These are phyloP conservation scores for Drosophila bunnanda DNA, from an alignment of 2,888 invertebrate species.

Conservation along the genomic window DNA sequence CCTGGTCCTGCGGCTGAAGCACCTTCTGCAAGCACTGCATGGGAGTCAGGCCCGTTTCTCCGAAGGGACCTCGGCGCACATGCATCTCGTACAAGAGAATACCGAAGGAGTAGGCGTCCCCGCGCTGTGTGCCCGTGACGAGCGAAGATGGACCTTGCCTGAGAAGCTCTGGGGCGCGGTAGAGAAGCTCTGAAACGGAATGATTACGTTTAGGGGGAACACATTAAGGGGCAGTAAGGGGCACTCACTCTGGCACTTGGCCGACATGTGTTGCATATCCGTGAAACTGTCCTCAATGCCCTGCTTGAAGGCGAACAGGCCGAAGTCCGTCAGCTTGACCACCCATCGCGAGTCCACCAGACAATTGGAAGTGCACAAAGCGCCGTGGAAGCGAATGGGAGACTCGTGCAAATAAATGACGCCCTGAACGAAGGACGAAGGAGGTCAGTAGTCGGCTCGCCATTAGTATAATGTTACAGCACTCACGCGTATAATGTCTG, in stretches of 20 bases:
- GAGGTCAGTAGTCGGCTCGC: constrained; percentile 29
- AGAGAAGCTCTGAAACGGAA: constrained; percentile 88
- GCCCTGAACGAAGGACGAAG: constrained; percentile 86
- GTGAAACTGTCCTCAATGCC: constrained; percentile 88
- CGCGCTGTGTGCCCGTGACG: constrained; percentile 88
- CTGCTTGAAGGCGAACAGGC: constrained; percentile 93
- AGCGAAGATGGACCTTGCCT: constrained; percentile 84
- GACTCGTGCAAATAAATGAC: constrained; percentile 96
- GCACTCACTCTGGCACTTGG: constrained; percentile 89
- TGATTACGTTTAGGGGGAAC: neutral
- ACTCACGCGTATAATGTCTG: constrained; percentile 96
- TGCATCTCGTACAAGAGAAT: constrained; percentile 95
- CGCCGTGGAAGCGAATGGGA: constrained; percentile 93
- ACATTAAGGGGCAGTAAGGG: neutral
- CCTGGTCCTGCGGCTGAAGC: constrained; percentile 81
- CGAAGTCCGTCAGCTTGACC: constrained; percentile 96
- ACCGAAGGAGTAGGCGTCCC: constrained; percentile 94
- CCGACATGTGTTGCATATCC: constrained; percentile 86
- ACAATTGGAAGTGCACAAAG: constrained; percentile 95
- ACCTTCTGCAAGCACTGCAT: constrained; percentile 86
- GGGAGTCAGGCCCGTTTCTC: constrained; percentile 88
- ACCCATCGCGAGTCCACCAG: constrained; percentile 98
- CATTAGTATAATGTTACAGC: constrained; percentile 76
- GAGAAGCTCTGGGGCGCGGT: constrained; percentile 92
- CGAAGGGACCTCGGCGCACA: constrained; percentile 94